phyloP scores from a whole-genome alignment of 2,113 vertebrate species.

The Ploceus nigricollis region DNA sequence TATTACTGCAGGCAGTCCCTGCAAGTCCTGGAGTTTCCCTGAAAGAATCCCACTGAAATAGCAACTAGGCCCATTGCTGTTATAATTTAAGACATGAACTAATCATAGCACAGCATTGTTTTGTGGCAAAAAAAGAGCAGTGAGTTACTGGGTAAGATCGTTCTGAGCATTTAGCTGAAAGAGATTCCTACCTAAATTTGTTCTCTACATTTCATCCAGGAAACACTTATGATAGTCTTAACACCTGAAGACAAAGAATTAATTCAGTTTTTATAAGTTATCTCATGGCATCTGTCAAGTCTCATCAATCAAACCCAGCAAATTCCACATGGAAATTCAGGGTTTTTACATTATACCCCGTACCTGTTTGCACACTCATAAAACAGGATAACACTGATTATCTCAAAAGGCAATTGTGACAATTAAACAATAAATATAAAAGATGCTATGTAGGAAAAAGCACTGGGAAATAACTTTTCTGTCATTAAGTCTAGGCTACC shows the following conservation, averaged over 20 bases:
- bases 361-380: background rate
- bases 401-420: slow-evolving; percentile 6
- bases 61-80: background rate
- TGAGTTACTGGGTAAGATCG: background rate
- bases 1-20: slow-evolving; percentile 2
- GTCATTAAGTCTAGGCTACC: background rate
- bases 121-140: background rate
- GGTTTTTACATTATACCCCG: slow-evolving; percentile 9
- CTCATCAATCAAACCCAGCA: background rate
- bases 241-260: background rate
- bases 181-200: background rate
- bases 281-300: background rate
- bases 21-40: slow-evolving; percentile 56
- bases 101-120: background rate
- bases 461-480: background rate
- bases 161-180: background rate
- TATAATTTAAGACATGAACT: background rate
- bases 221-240: background rate
- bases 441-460: background rate
- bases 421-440: slow-evolving; percentile 33
- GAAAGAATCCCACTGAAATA: background rate
- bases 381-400: background rate
- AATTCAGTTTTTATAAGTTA: background rate
- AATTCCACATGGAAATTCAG: slow-evolving; percentile 42
- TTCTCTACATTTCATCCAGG: background rate